Evolutionary conservation across 2,888 invertebrate genomes (phyloP).

Genomic region (Agrochola circellaris): DNA sequence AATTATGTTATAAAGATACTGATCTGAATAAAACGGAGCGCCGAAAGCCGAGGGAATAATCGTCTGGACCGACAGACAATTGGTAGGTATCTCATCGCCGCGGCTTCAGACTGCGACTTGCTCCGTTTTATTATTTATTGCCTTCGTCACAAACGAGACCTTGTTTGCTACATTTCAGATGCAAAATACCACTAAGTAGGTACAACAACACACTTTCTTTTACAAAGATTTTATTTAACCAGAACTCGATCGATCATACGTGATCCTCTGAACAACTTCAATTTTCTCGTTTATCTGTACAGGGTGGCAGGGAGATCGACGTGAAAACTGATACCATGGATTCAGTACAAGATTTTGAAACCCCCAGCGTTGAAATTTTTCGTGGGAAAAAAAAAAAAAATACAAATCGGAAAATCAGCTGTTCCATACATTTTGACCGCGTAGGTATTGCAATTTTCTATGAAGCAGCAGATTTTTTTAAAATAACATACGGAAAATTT

Average conservation of each 20-base stretch:
- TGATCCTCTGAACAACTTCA: slow-evolving; percentile 13
- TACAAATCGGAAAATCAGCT: too few species aligned
- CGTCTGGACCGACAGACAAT: slow-evolving; percentile 73
- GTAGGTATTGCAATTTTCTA: too few species aligned
- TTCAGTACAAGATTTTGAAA: too few species aligned
- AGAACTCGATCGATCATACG: slow-evolving; percentile 7
- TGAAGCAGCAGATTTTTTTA: too few species aligned
- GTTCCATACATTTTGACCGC: too few species aligned
- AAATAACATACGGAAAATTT: too few species aligned
- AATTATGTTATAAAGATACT: slow-evolving; percentile 86
- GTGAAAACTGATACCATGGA: too few species aligned
- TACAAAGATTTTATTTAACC: slow-evolving; percentile 28
- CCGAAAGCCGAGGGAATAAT: slow-evolving; percentile 66
- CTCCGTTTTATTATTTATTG: slow-evolving; percentile 62
- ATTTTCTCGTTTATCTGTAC: slow-evolving; percentile 3
- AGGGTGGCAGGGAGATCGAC: too few species aligned
- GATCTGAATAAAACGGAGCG: slow-evolving; percentile 80
- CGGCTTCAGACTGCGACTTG: slow-evolving; percentile 49
- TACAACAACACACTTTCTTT: slow-evolving; percentile 38
- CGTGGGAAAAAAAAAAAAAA: too few species aligned
- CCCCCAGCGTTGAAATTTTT: too few species aligned
- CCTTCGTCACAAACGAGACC: slow-evolving; percentile 45
- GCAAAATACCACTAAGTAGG: slow-evolving; percentile 30
- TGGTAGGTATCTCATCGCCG: slow-evolving; percentile 71
- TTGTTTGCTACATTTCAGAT: slow-evolving; percentile 32